phyloP scores from a whole-genome alignment of 2,797 vertebrate genomes.

The Acrocephalus scirpaceus region DNA sequence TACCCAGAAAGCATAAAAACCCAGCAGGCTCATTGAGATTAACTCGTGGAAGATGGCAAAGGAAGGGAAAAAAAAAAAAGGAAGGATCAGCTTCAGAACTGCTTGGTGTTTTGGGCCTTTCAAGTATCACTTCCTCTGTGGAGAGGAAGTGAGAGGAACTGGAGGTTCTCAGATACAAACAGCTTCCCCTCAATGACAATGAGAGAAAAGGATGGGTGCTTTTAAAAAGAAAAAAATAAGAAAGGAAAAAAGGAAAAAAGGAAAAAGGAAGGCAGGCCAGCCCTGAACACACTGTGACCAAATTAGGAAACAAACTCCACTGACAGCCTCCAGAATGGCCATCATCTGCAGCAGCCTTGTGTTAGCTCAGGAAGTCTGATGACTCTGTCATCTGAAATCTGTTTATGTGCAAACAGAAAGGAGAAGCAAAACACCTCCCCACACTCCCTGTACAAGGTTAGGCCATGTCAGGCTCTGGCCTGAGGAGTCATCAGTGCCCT shows the following conservation, averaged over 20 bases:
- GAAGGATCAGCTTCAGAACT: background rate
- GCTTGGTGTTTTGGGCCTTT: background rate
- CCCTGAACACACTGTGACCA: slow-evolving; percentile 72
- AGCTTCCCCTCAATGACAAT: slow-evolving; percentile 65
- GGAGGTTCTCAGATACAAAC: slow-evolving; percentile 52
- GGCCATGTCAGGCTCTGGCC: background rate
- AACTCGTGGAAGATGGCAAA: background rate
- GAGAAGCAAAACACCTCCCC: slow-evolving; percentile 51
- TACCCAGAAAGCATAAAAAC: background rate
- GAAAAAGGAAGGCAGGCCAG: slow-evolving; percentile 65
- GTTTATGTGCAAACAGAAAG: slow-evolving; percentile 60
- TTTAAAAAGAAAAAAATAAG: slow-evolving; percentile 1
- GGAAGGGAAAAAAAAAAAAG: background rate
- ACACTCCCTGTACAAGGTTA: background rate
- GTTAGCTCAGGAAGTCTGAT: slow-evolving; percentile 45
- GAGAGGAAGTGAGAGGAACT: slow-evolving; percentile 68
- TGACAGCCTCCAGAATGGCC: slow-evolving; percentile 55
- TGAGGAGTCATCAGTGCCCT: background rate
- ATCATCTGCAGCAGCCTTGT: background rate
- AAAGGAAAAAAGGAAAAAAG: background rate
- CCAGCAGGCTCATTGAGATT: background rate
- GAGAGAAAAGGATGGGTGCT: slow-evolving; percentile 54
- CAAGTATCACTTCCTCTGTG: slow-evolving; percentile 68
- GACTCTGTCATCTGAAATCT: slow-evolving; percentile 50
- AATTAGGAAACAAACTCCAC: slow-evolving; percentile 78